Evolutionary conservation across 2,888 invertebrate species (phyloP).

Genomic region (Meliscaeva auricollis): DNA sequence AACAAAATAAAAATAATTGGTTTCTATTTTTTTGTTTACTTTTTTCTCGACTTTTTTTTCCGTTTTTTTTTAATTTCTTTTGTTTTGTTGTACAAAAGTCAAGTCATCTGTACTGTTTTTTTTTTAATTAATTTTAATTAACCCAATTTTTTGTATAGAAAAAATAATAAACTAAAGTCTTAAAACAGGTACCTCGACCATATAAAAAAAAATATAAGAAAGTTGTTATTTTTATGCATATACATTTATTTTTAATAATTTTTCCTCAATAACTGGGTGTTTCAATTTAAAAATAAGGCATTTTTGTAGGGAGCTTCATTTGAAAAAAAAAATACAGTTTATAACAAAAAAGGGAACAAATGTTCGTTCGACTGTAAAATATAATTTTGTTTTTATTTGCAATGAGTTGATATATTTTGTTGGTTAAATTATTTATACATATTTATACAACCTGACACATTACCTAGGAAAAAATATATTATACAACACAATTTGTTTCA

Average conservation of each 20-base stretch:
- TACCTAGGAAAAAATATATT: constrained; percentile 10
- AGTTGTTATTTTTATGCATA: constrained; percentile 18
- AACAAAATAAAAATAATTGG: constrained; percentile 78
- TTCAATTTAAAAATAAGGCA: constrained; percentile 26
- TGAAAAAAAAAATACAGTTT: constrained; percentile 13
- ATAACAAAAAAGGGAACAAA: constrained; percentile 50
- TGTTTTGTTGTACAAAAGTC: constrained; percentile 71
- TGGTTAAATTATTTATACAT: neutral
- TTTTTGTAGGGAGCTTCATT: constrained; percentile 56
- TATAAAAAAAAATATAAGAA: constrained; percentile 52
- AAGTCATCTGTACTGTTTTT: constrained; percentile 67
- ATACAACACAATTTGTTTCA: constrained; percentile 8
- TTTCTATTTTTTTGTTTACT: constrained; percentile 76
- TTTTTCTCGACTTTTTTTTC: constrained; percentile 72
- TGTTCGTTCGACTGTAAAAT: constrained; percentile 62
- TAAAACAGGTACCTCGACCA: constrained; percentile 77
- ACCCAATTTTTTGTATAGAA: constrained; percentile 60
- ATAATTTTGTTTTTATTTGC: constrained; percentile 76
- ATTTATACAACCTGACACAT: constrained; percentile 41
- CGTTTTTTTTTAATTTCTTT: no score
- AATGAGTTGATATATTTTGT: constrained; percentile 49
- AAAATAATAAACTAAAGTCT: constrained; percentile 51
- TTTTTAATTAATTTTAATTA: constrained; percentile 76
- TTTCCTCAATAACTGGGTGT: constrained; percentile 54
- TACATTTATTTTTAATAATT: constrained; percentile 4